Evolutionary conservation across 2,797 vertebrate species (phyloP), one percentile per base, ranked within the genome.

Genomic region (Oreonectes daqikongensis): DNA sequence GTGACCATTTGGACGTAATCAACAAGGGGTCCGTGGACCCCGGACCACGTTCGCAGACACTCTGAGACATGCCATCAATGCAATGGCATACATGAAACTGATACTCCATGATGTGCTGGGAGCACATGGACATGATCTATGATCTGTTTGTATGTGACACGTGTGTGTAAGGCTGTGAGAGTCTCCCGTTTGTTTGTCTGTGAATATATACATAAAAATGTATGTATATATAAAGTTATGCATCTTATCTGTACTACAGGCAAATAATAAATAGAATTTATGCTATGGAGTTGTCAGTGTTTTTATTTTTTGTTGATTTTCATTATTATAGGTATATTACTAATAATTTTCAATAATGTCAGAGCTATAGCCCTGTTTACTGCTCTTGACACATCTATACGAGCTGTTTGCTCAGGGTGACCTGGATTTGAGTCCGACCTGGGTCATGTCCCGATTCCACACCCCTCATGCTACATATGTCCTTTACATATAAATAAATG

Each of bases 211-310:
- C 74, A 80, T 88, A 79, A 81, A 83, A 85, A 88, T 15, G 83
- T 82, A 86, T 87, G 86, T 78, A 84, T 78, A 79, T 71, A 72
- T 72, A 44, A 73, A 77, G 53, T 63, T 88, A 84, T 87, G 83
- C 78, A 84, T 86, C 86, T 85, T 77, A 79, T 81, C 80, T 89
- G 86, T 88, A 87, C 66, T 87, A 83, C 78, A 86, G 85, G 84
- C 77, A 80, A 88, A 87, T 88, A 89, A 89, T 87, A 90, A 90
- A 91, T 85, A 83, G 66, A 82, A 81, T 78, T 75, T 75, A 79
- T 86, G 72, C 81, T 86, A 80, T 63, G 65, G 61, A 89, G 73
- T n/a, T 5, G 42, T 42, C 9, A 22, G 18, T 53, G 52, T 24
- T 2, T 42, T 22, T 38, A 32, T 5, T 38, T n/a, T 17, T 64